Evolutionary conservation across 2,888 invertebrate genomes (phyloP).

Genomic region (Ferdinandea cuprea): DNA sequence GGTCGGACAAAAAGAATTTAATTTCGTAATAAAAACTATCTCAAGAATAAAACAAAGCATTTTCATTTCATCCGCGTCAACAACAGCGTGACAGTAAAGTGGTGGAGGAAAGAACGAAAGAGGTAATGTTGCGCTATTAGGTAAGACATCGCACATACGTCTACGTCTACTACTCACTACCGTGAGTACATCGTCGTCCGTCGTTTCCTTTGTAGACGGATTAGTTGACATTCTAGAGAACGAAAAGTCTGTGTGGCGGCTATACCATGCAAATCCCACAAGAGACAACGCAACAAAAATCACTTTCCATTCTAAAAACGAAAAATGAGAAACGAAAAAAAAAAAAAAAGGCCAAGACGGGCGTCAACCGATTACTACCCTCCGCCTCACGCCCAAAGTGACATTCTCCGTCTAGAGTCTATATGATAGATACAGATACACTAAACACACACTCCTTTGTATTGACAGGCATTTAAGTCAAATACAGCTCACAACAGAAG

Average conservation of each 20-base stretch:
- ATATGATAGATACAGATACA: constrained; percentile 1
- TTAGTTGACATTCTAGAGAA: constrained; percentile 70
- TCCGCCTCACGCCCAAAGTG: constrained; percentile 28
- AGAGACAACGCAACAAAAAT: constrained; percentile 31
- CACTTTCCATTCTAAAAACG: constrained; percentile 45
- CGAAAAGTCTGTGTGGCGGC: constrained; percentile 49
- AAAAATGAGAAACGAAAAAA: constrained; percentile 5
- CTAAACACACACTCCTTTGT: constrained; percentile 26
- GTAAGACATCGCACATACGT: constrained; percentile 33
- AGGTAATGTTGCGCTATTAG: constrained; percentile 21
- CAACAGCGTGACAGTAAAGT: constrained; percentile 20
- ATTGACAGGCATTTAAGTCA: constrained; percentile 70
- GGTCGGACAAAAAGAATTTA: constrained; percentile 57
- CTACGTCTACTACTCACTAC: neutral
- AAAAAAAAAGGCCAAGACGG: constrained; percentile 15
- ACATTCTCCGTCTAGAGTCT: constrained; percentile 55
- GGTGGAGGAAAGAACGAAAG: neutral
- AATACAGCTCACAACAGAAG: constrained; percentile 49
- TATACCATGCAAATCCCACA: constrained; percentile 26
- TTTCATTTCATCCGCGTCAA: constrained; percentile 33
- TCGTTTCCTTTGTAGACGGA: constrained; percentile 63
- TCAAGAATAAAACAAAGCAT: constrained; percentile 56
- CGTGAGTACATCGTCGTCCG: constrained; percentile 1
- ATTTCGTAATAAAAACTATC: constrained; percentile 51
- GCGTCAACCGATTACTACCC: constrained; percentile 28